phyloP scores from a whole-genome alignment of 2,113 vertebrate genomes.

The Trematomus loennbergii region DNA sequence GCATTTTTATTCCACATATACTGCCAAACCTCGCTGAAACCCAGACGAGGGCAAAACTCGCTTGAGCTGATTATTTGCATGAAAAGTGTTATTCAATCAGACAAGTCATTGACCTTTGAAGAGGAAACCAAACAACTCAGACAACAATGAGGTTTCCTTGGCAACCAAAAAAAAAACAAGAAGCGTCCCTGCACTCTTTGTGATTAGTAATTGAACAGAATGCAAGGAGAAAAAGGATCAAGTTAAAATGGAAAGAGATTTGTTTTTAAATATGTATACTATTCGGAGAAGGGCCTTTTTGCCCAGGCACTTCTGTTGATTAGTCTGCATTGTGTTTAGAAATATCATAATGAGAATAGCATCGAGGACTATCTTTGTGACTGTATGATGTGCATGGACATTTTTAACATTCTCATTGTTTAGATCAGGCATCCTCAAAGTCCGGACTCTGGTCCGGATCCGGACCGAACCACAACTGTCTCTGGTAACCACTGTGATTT shows the following conservation, averaged over 20 bases:
- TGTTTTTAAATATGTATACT: not conserved
- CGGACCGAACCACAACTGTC: too few relatives aligned
- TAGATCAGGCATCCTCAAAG: too few relatives aligned
- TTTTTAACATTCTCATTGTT: not conserved
- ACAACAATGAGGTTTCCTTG: constrained; percentile 60
- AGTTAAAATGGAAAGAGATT: constrained; percentile 30
- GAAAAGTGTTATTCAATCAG: constrained; percentile 61
- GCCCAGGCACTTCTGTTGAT: constrained; percentile 31
- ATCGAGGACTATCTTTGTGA: not conserved
- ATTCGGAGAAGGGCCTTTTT: not conserved
- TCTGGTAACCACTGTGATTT: too few relatives aligned
- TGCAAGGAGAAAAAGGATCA: not conserved
- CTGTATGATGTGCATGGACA: not conserved
- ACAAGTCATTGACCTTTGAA: constrained; percentile 69
- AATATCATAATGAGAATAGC: not conserved
- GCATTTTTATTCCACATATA: constrained; percentile 19
- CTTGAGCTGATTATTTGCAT: constrained; percentile 53
- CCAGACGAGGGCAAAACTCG: not conserved
- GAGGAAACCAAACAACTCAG: constrained; percentile 56
- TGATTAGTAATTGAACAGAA: constrained; percentile 56
- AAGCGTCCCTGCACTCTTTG: constrained; percentile 38
- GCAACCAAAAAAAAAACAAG: constrained; percentile 53
- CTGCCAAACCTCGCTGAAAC: not conserved
- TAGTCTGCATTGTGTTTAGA: constrained; percentile 1
- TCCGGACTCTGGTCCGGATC: too few relatives aligned